Percentiles rank a stretch among this genome's conserved stretches.
Conservation (phyloP, 1,140 invertebrate species). For the Aricia agestis region DNA sequence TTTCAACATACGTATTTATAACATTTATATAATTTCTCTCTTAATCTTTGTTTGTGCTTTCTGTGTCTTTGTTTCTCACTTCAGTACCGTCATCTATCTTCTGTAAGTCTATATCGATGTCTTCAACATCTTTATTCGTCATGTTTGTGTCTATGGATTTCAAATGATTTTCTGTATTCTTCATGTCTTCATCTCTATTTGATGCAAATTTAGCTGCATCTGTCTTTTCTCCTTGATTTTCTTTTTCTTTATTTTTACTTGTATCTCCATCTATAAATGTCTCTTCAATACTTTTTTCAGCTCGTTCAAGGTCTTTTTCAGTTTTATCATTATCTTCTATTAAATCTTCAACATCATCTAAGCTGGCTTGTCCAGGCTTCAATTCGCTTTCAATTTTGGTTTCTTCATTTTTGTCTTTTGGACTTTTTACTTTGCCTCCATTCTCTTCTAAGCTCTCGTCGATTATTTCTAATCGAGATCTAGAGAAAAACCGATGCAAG, state of each 20-base stretch:
- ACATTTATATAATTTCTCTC: conserved; percentile 1
- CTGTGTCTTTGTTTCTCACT: neutral
- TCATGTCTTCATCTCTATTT: neutral
- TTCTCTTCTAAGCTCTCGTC: conserved; percentile 62
- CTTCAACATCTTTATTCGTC: neutral
- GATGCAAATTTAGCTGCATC: neutral
- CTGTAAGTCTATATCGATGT: neutral
- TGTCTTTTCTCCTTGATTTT: neutral
- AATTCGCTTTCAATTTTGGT: conserved; percentile 28
- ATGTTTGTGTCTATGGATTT: neutral
- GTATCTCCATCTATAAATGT: neutral
- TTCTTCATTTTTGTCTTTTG: conserved; percentile 33
- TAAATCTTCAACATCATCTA: conserved; percentile 66
- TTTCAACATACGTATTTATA: neutral
- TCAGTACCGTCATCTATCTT: neutral
- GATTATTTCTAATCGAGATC: conserved; percentile 63
- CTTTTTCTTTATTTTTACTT: neutral
- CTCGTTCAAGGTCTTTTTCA: conserved; percentile 19
- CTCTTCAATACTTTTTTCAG: neutral
- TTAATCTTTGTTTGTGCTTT: neutral
- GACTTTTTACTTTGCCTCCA: conserved; percentile 45
- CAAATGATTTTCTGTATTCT: neutral
- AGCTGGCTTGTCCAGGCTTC: conserved; percentile 54
- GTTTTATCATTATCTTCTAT: conserved; percentile 50
- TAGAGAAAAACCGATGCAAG: conserved; percentile 61